phyloP scores from a whole-genome alignment of 2,888 invertebrate genomes.

The Tigriopus californicus region DNA sequence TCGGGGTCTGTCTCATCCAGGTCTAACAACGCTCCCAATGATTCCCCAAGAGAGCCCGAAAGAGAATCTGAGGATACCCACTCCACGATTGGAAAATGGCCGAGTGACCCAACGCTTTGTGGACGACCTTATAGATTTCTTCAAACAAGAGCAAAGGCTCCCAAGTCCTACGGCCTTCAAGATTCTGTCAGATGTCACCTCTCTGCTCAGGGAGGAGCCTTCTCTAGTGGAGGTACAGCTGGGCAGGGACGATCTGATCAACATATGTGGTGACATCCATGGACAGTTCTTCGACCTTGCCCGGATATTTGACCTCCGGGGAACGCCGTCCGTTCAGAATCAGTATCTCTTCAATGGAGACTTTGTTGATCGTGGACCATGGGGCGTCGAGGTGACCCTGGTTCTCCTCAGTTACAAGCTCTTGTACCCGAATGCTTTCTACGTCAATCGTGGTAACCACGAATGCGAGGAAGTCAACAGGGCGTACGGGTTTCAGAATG shows the following conservation, averaged over 20 bases:
- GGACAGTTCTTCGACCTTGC: not conserved
- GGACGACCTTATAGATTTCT: not conserved
- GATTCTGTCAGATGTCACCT: not conserved
- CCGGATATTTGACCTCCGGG: not conserved
- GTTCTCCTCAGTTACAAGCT: not conserved
- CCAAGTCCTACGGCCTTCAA: not conserved
- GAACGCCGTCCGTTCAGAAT: not conserved
- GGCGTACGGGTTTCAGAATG: not conserved
- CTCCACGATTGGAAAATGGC: not conserved
- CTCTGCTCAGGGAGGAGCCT: not conserved
- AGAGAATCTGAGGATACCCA: too few species aligned
- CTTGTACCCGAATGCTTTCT: not conserved
- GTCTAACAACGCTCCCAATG: too few species aligned
- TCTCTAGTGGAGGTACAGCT: not conserved
- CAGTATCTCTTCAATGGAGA: conserved; percentile 3
- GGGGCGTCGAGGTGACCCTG: not conserved
- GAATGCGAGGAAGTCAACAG: not conserved
- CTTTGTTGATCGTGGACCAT: not conserved
- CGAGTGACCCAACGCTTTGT: not conserved
- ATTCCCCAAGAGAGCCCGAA: too few species aligned
- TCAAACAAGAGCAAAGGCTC: not conserved
- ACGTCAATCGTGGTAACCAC: not conserved
- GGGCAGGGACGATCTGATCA: not conserved
- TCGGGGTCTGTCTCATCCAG: too few species aligned
- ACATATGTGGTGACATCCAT: not conserved